These are phyloP conservation scores for Caenorhabditis inopinata DNA, from an alignment of 1,140 invertebrate genomes.

Conservation along the genomic window DNA sequence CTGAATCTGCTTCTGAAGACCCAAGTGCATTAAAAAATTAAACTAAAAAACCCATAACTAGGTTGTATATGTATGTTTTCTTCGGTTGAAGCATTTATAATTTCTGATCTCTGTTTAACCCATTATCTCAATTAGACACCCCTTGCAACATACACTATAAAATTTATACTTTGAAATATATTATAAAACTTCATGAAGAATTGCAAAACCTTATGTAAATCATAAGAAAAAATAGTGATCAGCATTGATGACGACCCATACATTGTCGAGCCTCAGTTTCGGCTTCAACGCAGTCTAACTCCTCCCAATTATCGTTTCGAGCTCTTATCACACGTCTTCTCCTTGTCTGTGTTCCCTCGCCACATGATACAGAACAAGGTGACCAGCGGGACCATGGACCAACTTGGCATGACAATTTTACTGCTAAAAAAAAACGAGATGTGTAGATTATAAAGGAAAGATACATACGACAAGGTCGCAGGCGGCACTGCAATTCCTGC, in stretches of 20 bases:
- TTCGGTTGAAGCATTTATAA: not conserved
- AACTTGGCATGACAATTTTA: slow-evolving; percentile 53
- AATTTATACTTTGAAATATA: not conserved
- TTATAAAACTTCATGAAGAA: not conserved
- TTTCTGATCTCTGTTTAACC: not conserved
- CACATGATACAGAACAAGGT: slow-evolving; percentile 56
- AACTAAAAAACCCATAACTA: not conserved
- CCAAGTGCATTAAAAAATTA: not conserved
- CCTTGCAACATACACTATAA: too few relatives aligned
- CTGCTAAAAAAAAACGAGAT: not conserved
- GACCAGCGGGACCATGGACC: slow-evolving; percentile 62
- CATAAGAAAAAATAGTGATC: not conserved
- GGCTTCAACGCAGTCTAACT: slow-evolving; percentile 27
- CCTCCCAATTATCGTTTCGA: slow-evolving; percentile 28
- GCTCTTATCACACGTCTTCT: slow-evolving; percentile 31
- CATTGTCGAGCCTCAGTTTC: slow-evolving; percentile 39
- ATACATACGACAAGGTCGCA: slow-evolving; percentile 66
- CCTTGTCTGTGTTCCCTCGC: slow-evolving; percentile 44
- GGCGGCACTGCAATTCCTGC: slow-evolving; percentile 67
- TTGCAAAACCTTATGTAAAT: too few relatives aligned
- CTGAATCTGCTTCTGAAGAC: not conserved
- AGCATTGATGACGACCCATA: slow-evolving; percentile 19
- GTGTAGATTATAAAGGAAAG: not conserved
- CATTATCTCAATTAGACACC: not conserved
- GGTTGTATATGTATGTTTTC: not conserved